Evolutionary conservation across 1,140 invertebrate genomes (phyloP), one percentile per base, ranked within the genome.

Genomic region (Lasaia peninsularis): DNA sequence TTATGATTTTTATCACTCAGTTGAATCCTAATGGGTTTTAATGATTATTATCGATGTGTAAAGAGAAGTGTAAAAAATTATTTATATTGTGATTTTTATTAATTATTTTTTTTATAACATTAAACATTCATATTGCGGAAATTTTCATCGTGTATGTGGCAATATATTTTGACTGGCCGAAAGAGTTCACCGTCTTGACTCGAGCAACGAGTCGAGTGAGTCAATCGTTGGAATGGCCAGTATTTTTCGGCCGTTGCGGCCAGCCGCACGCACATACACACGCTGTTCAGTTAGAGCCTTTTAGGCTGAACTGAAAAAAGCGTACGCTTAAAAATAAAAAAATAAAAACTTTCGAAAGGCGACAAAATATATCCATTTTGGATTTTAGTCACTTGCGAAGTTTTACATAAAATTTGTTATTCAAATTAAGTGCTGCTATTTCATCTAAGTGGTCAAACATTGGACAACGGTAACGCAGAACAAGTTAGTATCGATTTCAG

Each of bases 301-400:
- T 28, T 56, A 56, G 65, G 69, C 61, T 71, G 69, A 71, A 72
- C 69, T 75, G 62, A 60, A 62, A 48, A 49, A 62, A 64, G 65
- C 65, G 63, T 53, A 57, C 55, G 16, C 32, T 48, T 35, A 60
- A 12, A 61, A 58, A 50, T 52, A 52, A 60, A 33, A 20, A 48
- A 60, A 53, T 56, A 14, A 55, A 58, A 50, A 48, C 40, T 48
- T 48, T 48, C 40, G 40, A 48, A 48, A 48, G 11, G 40, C 18
- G 40, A 20, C 40, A 48, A 21, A 48, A 48, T 48, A 48, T 48
- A 48, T 48, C 40, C 40, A 21, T 48, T 5, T 48, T 48, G 40
- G 40, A 48, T 48, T 48, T 48, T n/a, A 48, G 40, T 48, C 18
- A 48, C 40, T 48, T 48, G 18, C 40, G 40, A 48, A 48, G 40